These are phyloP conservation scores for Scolopax mira DNA, from an alignment of 2,113 vertebrate species.

Conservation along the genomic window DNA sequence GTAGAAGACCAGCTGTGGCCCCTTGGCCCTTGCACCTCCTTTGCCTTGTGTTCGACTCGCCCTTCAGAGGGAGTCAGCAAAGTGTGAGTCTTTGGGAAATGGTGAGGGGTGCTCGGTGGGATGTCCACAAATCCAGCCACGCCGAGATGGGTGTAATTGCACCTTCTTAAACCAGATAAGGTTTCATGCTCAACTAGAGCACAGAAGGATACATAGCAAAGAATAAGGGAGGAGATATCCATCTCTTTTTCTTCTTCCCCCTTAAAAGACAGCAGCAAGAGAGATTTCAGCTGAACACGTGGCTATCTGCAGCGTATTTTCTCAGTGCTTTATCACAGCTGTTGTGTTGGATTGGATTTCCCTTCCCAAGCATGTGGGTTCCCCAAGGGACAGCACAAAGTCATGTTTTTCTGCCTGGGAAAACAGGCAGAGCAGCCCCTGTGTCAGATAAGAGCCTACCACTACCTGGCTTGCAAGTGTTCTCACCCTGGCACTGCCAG, in stretches of 20 bases:
- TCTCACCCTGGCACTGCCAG: accelerated
- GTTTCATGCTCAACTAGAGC: not conserved
- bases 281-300: not conserved
- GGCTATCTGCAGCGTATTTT: not conserved
- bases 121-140: not conserved
- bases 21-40: not conserved
- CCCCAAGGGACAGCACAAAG: not conserved
- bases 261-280: not conserved
- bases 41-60: accelerated
- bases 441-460: not conserved
- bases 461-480: not conserved
- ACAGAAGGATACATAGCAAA: not conserved
- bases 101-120: not conserved
- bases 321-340: not conserved
- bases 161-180: not conserved
- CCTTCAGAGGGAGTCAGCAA: not conserved
- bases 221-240: not conserved
- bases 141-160: not conserved
- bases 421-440: not conserved
- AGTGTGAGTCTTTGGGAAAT: too few relatives aligned
- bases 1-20: not conserved
- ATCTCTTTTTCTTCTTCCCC: not conserved
- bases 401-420: not conserved
- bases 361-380: not conserved
- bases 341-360: not conserved